Evolutionary conservation across 2,888 invertebrate species (phyloP).

Genomic region (Spialia ferax): DNA sequence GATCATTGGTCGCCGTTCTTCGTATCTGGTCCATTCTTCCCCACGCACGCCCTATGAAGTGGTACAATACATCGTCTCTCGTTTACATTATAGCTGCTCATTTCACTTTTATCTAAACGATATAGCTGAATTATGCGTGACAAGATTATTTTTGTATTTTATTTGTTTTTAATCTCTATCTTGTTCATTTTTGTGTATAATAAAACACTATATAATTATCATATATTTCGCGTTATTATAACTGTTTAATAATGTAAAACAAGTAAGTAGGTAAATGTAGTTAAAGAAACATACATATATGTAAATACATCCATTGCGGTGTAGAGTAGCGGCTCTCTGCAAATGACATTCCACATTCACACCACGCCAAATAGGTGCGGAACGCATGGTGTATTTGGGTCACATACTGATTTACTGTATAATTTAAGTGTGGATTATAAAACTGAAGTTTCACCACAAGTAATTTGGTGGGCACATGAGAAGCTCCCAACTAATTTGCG

Average conservation of each 20-base stretch:
- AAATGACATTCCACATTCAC: conserved; percentile 77
- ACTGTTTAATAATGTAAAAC: too few species aligned
- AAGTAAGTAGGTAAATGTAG: too few species aligned
- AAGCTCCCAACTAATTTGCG: conserved; percentile 74
- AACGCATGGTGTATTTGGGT: conserved; percentile 71
- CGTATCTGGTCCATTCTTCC: background rate
- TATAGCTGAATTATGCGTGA: background rate
- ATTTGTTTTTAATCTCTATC: background rate
- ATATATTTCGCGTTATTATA: too few species aligned
- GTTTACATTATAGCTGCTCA: background rate
- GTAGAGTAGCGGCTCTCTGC: conserved; percentile 68
- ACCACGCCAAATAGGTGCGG: conserved; percentile 70
- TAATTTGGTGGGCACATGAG: conserved; percentile 69
- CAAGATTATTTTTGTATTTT: background rate
- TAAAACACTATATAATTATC: too few species aligned
- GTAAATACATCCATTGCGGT: conserved; percentile 69
- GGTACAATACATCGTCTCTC: background rate
- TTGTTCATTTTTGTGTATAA: background rate
- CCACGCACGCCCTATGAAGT: background rate
- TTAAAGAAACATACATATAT: conserved; percentile 55
- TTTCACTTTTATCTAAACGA: background rate
- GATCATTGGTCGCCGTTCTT: background rate
- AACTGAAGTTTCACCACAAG: conserved; percentile 75
- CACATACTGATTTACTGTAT: conserved; percentile 75
- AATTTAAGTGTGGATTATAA: conserved; percentile 70